Conservation (phyloP, 2,888 invertebrate species). For the Epiblema foenella region DNA sequence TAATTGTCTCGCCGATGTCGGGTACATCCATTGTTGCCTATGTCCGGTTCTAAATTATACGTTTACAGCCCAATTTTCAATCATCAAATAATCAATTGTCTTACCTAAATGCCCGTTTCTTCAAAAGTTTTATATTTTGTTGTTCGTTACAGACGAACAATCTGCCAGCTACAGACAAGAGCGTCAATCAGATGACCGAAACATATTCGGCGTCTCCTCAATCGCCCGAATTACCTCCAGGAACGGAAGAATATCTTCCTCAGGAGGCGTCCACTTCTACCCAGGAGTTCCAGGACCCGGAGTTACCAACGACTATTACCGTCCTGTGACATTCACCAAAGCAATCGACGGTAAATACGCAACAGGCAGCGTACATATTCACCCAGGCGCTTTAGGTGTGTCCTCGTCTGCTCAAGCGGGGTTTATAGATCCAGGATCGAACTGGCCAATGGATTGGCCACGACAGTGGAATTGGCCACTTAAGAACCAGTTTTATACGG, state of each 20-base stretch:
- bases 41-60: no score
- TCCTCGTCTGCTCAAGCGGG: slow-evolving; percentile 60
- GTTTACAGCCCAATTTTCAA: no score
- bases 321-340: slow-evolving; percentile 57
- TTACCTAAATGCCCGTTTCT: no score
- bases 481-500: slow-evolving; percentile 12
- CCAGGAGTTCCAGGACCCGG: slow-evolving; percentile 54
- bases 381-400: slow-evolving; percentile 64
- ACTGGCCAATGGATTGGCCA: slow-evolving; percentile 31
- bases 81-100: no score
- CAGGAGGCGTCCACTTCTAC: slow-evolving; percentile 63
- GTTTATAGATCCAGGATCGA: slow-evolving; percentile 46
- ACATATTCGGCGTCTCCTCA: slow-evolving; percentile 61
- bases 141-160: slow-evolving; percentile 46
- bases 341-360: slow-evolving; percentile 59
- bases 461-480: slow-evolving; percentile 22
- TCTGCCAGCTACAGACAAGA: slow-evolving; percentile 36
- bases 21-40: no score
- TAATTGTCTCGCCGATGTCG: no score
- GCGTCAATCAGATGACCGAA: slow-evolving; percentile 44
- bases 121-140: slow-evolving; percentile 7
- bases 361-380: slow-evolving; percentile 60
- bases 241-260: slow-evolving; percentile 65
- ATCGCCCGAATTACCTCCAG: slow-evolving; percentile 63
- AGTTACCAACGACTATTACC: slow-evolving; percentile 39